Evolutionary conservation across 2,888 invertebrate genomes (phyloP).

Genomic region (Uloborus plumipes): DNA sequence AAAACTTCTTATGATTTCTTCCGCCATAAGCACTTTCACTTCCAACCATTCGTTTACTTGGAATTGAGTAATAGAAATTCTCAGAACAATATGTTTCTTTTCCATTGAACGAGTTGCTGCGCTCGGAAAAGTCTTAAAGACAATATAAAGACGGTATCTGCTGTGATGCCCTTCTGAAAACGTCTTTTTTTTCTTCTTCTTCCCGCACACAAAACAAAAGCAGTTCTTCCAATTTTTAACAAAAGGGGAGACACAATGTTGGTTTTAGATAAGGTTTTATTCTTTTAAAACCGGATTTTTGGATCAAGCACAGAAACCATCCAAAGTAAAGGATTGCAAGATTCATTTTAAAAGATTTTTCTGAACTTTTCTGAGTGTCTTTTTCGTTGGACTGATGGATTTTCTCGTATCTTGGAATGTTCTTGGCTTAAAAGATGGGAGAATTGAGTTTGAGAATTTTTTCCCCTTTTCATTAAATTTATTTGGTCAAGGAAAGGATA

Average conservation of each 20-base stretch:
- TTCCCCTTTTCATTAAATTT: neutral
- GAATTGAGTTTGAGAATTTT: slow-evolving; percentile 13
- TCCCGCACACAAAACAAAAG: slow-evolving; percentile 38
- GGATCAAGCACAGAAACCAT: slow-evolving; percentile 25
- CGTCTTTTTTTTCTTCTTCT: neutral
- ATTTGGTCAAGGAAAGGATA: slow-evolving; percentile 22
- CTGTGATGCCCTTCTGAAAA: no score
- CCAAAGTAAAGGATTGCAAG: slow-evolving; percentile 48
- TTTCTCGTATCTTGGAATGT: slow-evolving; percentile 40
- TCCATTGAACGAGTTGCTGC: no score
- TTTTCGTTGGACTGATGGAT: slow-evolving; percentile 28
- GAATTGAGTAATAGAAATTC: no score
- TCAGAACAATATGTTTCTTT: no score
- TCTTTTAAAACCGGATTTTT: slow-evolving; percentile 39
- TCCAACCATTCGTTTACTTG: no score
- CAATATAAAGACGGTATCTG: no score
- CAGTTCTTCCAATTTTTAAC: slow-evolving; percentile 10
- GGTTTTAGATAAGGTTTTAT: slow-evolving; percentile 50
- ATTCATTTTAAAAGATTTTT: slow-evolving; percentile 27
- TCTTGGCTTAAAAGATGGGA: slow-evolving; percentile 49
- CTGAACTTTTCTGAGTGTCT: neutral
- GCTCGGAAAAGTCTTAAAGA: no score
- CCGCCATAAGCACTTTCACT: no score
- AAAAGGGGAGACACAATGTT: slow-evolving; percentile 38
- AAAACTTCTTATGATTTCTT: no score